These are phyloP conservation scores for Nomada fabriciana DNA, from an alignment of 2,888 invertebrate genomes.

Conservation along the genomic window DNA sequence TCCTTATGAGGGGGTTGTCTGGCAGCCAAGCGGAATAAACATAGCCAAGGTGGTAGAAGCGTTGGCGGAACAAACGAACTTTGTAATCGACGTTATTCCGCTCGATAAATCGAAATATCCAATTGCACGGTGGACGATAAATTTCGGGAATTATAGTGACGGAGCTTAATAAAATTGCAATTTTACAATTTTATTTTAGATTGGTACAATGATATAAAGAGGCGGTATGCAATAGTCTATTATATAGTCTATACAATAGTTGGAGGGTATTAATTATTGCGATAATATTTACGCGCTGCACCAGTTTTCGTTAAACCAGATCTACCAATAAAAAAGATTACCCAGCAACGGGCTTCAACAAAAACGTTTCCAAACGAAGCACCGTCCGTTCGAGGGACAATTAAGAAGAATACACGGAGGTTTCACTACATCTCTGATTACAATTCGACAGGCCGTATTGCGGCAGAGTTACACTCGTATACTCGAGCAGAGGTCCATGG, in stretches of 20 bases:
- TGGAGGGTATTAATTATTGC: constrained; percentile 32
- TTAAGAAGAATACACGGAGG: not conserved
- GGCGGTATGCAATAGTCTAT: constrained; percentile 40
- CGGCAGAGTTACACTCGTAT: not conserved
- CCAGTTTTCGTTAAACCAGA: constrained; percentile 31
- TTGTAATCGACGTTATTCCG: constrained; percentile 52
- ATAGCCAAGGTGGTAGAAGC: constrained; percentile 12
- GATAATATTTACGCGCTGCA: constrained; percentile 12
- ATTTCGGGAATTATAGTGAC: constrained; percentile 3
- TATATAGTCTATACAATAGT: too few species aligned
- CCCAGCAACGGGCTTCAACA: not conserved
- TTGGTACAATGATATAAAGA: constrained; percentile 20
- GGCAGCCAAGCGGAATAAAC: constrained; percentile 42
- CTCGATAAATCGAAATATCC: constrained; percentile 35
- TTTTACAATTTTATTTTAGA: too few species aligned
- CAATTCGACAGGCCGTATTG: constrained; percentile 4
- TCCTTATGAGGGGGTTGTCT: constrained; percentile 4
- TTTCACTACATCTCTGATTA: constrained; percentile 13
- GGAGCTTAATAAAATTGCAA: constrained; percentile 35
- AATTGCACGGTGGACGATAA: constrained; percentile 13
- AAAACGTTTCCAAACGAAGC: not conserved
- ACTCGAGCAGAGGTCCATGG: constrained; percentile 23
- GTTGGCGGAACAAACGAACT: constrained; percentile 55
- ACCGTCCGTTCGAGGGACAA: not conserved
- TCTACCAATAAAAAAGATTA: not conserved